Evolutionary conservation across 1,140 invertebrate species (phyloP).

Genomic region (Aphis gossypii): DNA sequence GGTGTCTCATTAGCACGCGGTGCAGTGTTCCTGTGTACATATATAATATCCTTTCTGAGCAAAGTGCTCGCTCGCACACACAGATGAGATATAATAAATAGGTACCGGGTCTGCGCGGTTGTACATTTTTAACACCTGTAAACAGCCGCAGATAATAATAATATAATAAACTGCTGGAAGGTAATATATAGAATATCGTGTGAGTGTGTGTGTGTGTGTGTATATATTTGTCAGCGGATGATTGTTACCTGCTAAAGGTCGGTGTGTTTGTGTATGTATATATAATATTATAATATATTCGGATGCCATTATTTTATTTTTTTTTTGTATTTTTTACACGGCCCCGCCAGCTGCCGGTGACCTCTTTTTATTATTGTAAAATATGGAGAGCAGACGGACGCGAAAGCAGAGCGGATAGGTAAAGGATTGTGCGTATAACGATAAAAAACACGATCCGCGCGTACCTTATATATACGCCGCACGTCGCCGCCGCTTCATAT

Average conservation of each 20-base stretch:
- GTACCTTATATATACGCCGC: not conserved
- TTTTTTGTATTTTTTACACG: not conserved
- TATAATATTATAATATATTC: constrained; percentile 6
- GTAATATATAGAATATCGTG: not conserved
- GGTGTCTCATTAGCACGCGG: constrained; percentile 50
- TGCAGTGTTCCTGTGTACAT: not conserved
- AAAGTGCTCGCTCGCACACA: not conserved
- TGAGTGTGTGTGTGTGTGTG: no score
- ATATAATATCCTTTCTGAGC: not conserved
- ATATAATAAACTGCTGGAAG: not conserved
- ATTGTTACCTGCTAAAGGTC: not conserved
- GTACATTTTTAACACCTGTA: constrained; percentile 53
- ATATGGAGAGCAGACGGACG: constrained; percentile 13
- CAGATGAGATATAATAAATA: not conserved
- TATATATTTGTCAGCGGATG: not conserved
- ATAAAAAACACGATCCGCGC: not conserved
- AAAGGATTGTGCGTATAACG: constrained; percentile 41
- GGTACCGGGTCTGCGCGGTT: not conserved
- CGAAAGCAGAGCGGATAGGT: not conserved
- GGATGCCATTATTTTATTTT: constrained; percentile 9
- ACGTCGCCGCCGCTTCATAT: no score
- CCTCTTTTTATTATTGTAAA: not conserved
- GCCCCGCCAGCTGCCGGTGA: constrained; percentile 35
- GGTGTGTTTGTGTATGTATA: not conserved
- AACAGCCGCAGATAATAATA: not conserved